Percentiles rank a stretch among this genome's conserved stretches.
Conservation (phyloP, 2,888 invertebrate species). For the Nemapogon koenigi region DNA sequence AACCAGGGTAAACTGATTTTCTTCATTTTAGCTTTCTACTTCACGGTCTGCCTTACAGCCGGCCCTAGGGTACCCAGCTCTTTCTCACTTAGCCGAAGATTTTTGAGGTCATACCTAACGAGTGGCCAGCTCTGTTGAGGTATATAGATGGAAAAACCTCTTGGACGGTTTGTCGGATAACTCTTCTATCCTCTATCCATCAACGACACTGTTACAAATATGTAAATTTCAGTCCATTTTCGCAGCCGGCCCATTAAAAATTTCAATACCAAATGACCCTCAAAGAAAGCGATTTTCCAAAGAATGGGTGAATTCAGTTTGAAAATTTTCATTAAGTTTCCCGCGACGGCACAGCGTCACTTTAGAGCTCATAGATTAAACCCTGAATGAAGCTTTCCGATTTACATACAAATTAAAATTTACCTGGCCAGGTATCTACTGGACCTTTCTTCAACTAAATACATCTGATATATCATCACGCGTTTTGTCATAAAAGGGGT, state of each 20-base stretch:
- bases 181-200: slow-evolving; percentile 37
- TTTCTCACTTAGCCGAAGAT: slow-evolving; percentile 23
- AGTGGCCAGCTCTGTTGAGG: too few species aligned
- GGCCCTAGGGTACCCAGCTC: background rate
- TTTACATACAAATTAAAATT: slow-evolving; percentile 65
- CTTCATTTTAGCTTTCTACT: too few species aligned
- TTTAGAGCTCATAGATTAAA: slow-evolving; percentile 50
- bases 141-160: too few species aligned
- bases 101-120: too few species aligned
- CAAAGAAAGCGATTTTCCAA: slow-evolving; percentile 8
- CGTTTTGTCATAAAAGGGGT: too few species aligned
- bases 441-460: slow-evolving; percentile 5
- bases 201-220: too few species aligned
- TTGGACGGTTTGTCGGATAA: slow-evolving; percentile 36
- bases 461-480: too few species aligned
- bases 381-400: slow-evolving; percentile 49
- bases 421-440: slow-evolving; percentile 31
- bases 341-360: slow-evolving; percentile 44
- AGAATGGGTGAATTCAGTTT: slow-evolving; percentile 18
- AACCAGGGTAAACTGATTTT: too few species aligned
- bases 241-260: too few species aligned
- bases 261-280: slow-evolving; percentile 4
- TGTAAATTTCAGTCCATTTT: too few species aligned
- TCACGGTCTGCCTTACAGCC: background rate
- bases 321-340: slow-evolving; percentile 50